Evolutionary conservation across 2,113 vertebrate species (phyloP).

Genomic region (Gallinago media): DNA sequence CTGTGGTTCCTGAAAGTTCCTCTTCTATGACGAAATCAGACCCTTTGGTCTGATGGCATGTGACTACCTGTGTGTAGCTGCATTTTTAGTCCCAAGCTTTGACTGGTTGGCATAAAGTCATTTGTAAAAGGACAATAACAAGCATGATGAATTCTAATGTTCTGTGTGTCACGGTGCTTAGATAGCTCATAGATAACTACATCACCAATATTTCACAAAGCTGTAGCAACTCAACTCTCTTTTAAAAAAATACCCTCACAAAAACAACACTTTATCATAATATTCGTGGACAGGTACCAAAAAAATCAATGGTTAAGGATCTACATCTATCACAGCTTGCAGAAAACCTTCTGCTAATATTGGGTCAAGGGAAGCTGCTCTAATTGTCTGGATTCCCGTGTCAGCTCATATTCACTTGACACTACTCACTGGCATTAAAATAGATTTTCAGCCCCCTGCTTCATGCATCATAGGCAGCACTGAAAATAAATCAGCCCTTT

Average conservation of each 20-base stretch:
- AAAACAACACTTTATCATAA: conserved; percentile 46
- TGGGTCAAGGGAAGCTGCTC: conserved; percentile 28
- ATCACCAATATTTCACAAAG: conserved; percentile 48
- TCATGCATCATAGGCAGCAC: conserved; percentile 20
- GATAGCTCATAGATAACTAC: conserved; percentile 3
- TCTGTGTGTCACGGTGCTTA: not conserved
- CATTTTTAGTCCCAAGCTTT: not conserved
- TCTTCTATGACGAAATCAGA: not conserved
- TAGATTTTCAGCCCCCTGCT: conserved; percentile 46
- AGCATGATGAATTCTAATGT: conserved; percentile 55
- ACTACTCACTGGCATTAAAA: conserved; percentile 47
- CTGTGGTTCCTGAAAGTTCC: not conserved
- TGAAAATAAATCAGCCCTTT: conserved; percentile 45
- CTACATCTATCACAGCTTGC: conserved; percentile 53
- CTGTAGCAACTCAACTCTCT: conserved; percentile 28
- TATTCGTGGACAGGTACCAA: conserved; percentile 14
- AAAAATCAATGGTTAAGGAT: conserved; percentile 58
- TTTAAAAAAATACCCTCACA: not conserved
- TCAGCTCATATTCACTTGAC: conserved; percentile 47
- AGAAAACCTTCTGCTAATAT: conserved; percentile 54
- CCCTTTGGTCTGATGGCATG: not conserved
- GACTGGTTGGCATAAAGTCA: conserved; percentile 12
- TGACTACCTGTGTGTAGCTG: not conserved
- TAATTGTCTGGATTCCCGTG: conserved; percentile 53
- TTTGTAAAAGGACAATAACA: conserved; percentile 47